These are phyloP conservation scores for Danionella cerebrum DNA, from an alignment of 2,113 vertebrate species.

Conservation along the genomic window DNA sequence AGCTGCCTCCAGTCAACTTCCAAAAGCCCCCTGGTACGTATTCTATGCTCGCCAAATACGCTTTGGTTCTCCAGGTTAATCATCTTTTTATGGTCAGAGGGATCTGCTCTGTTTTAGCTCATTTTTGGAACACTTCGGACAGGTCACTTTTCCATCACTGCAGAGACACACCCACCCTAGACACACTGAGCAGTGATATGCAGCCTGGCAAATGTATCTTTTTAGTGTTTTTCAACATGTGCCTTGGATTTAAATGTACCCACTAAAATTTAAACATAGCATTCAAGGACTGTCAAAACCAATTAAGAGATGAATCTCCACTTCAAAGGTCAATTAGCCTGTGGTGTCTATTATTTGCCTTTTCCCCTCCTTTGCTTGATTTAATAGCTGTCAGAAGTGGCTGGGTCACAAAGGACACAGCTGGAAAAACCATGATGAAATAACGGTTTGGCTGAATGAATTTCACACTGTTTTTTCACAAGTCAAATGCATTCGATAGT, in stretches of 20 bases:
- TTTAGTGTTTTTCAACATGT: background rate
- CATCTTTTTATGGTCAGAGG: too few relatives aligned
- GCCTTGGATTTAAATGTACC: background rate
- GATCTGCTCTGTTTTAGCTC: too few relatives aligned
- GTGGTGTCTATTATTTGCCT: background rate
- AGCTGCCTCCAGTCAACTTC: too few relatives aligned
- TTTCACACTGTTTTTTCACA: slow-evolving; percentile 33
- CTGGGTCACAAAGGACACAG: background rate
- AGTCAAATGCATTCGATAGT: slow-evolving; percentile 17
- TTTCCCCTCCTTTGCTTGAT: slow-evolving; percentile 20
- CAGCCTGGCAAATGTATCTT: too few relatives aligned
- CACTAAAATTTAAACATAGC: background rate
- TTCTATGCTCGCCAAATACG: too few relatives aligned
- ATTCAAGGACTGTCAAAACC: slow-evolving; percentile 10
- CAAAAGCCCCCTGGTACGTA: too few relatives aligned
- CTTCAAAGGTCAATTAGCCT: slow-evolving; percentile 19
- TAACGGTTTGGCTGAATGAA: slow-evolving; percentile 33
- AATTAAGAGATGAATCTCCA: slow-evolving; percentile 11
- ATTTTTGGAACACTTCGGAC: too few relatives aligned
- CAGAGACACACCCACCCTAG: too few relatives aligned
- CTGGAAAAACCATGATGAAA: slow-evolving; percentile 35
- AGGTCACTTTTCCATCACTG: too few relatives aligned
- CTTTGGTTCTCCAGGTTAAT: too few relatives aligned
- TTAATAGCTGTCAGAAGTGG: slow-evolving; percentile 17
- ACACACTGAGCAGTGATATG: too few relatives aligned